Evolutionary conservation across 1,140 invertebrate species (phyloP), one percentile per base, ranked within the genome.

Genomic region (Drosophila equinoxialis): DNA sequence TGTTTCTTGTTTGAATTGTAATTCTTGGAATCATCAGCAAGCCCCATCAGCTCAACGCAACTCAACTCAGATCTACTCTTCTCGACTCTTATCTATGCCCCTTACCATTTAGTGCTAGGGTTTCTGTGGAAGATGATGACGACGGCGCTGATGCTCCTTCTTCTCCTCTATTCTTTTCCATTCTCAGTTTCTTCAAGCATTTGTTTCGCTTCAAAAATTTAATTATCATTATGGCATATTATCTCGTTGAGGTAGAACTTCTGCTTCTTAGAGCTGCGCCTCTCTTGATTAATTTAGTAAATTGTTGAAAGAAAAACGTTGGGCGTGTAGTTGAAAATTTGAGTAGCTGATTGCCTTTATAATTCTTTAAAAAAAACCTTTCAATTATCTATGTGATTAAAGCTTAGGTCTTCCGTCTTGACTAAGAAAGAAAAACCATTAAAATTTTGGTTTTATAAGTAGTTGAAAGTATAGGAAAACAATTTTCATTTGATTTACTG

Each of bases 161-260:
- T 30, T 6, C 30, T 30, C 6, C 30, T 55, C 45, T 11, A 37
- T 37, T 37, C 35, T 37, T 13, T 39, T 39, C 11, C 11, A 13
- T 39, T 11, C 7, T 13, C 23, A 30, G 30, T 37, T 8, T n/a
- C 1, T 14, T 11, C 11, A 59, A 17, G 17, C 33, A 55, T 75
- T 74, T 65, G 72, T 57, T 74, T 55, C 63, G 71, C 62, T 71
- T 71, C 33, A 62, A 83, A 86, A 79, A 79, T 83, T 69, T 86
- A 86, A 86, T 86, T 86, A 86, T 87, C 71, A 82, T 86, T 76
- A 68, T 82, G 68, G 71, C 66, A 64, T 75, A 79, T 79, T 76
- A 65, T 79, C 59, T 65, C 60, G 54, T 66, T 23, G 33, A 60
- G 45, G 55, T 20, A 20, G 69, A 39, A 59, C 17, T 39, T 59